A percentile compares a stretch with the other conserved stretches of the same genome.
These are phyloP conservation scores for Drosophila paranaensis DNA, from an alignment of 2,888 invertebrate genomes.

Conservation along the genomic window DNA sequence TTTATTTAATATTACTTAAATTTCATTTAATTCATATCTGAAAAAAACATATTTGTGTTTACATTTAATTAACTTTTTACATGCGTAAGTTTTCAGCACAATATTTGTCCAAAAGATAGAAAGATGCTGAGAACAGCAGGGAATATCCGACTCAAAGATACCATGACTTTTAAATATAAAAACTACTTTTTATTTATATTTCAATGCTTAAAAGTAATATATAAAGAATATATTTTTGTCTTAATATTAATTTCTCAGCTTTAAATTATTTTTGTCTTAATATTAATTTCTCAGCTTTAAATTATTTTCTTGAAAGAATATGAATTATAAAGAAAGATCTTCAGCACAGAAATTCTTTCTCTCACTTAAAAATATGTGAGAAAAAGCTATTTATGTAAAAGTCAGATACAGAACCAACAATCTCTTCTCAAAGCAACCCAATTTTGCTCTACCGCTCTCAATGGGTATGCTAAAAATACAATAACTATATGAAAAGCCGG, in stretches of 20 bases:
- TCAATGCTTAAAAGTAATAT: too few relatives aligned
- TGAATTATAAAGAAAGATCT: too few relatives aligned
- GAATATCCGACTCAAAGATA: background rate
- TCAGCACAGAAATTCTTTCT: too few relatives aligned
- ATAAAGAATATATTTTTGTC: too few relatives aligned
- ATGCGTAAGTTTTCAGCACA: conserved; percentile 2
- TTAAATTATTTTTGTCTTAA: too few relatives aligned
- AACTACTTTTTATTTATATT: too few relatives aligned
- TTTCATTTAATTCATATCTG: background rate
- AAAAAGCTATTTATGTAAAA: background rate
- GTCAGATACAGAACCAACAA: background rate
- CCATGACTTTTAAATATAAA: too few relatives aligned
- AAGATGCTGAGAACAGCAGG: background rate
- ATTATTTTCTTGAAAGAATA: too few relatives aligned
- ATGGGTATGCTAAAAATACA: conserved; percentile 36
- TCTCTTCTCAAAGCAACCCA: background rate
- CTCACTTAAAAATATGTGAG: too few relatives aligned
- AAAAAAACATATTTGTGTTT: conserved; percentile 33
- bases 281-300: too few relatives aligned
- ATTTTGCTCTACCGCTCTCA: background rate
- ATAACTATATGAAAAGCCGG: conserved; percentile 16
- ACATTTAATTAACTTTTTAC: conserved; percentile 58
- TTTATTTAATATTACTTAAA: background rate
- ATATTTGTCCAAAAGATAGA: conserved; percentile 7
- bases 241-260: too few relatives aligned